A percentile compares a stretch with the other conserved stretches of the same genome.
These are phyloP conservation scores for Gallinago solitaria DNA, from an alignment of 2,797 vertebrate genomes.

Conservation along the genomic window DNA sequence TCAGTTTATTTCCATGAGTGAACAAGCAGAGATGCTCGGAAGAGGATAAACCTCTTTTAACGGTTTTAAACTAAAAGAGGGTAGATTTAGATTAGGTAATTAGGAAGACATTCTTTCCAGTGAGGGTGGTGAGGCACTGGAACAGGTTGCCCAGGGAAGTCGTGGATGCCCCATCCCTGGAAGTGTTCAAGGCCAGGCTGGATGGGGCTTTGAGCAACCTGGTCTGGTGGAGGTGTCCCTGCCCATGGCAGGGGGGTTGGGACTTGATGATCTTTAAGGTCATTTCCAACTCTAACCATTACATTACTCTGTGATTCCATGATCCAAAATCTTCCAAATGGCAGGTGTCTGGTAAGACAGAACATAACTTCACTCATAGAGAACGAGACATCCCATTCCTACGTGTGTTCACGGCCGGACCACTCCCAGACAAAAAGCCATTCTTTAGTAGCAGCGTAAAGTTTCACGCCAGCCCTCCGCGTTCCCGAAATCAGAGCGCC, in stretches of 20 bases:
- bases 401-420: accelerated
- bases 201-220: neutral
- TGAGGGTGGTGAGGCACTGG: neutral
- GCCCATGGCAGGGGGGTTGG: neutral
- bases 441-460: neutral
- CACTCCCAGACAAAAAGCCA: neutral
- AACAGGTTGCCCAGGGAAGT: neutral
- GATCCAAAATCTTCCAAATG: neutral
- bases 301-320: neutral
- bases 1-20: neutral
- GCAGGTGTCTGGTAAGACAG: neutral
- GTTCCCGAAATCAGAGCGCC: neutral
- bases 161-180: no score
- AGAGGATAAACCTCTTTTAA: neutral
- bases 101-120: neutral
- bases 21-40: neutral
- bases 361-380: accelerated
- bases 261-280: neutral
- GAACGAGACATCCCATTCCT: neutral
- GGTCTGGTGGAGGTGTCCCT: neutral
- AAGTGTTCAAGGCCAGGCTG: neutral
- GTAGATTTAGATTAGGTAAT: neutral
- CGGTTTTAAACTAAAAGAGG: neutral
- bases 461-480: neutral
- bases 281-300: neutral